phyloP scores from a whole-genome alignment of 64 coral and sea anemone genomes.

The Montipora cactus region DNA sequence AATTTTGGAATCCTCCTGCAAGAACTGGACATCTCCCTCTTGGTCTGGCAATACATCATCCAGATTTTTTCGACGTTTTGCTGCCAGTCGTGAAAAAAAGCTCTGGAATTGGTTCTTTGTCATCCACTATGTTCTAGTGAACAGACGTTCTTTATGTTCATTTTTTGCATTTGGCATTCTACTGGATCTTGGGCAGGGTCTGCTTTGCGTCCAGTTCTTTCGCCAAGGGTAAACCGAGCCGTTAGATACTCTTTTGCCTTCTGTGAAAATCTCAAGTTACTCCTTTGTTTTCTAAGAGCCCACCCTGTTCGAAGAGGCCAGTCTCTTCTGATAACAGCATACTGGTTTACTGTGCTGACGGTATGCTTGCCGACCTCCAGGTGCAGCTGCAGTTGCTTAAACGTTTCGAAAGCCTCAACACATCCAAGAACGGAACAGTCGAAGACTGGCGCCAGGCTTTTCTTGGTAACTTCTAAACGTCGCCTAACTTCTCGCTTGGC shows the following conservation, averaged over 20 bases:
- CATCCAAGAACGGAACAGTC: slow-evolving; percentile 65
- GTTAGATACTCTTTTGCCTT: slow-evolving; percentile 79
- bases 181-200: slow-evolving; percentile 65
- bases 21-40: too few relatives aligned
- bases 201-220: slow-evolving; percentile 69
- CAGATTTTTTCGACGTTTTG: slow-evolving; percentile 32
- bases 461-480: slow-evolving; percentile 4
- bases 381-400: slow-evolving; percentile 66
- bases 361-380: slow-evolving; percentile 83
- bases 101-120: slow-evolving; percentile 65
- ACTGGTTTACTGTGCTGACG: slow-evolving; percentile 41
- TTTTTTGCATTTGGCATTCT: slow-evolving; percentile 65
- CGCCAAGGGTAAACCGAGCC: slow-evolving; percentile 64
- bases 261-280: slow-evolving; percentile 54
- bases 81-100: slow-evolving; percentile 62
- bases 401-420: slow-evolving; percentile 58
- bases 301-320: slow-evolving; percentile 66
- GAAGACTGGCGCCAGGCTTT: slow-evolving; percentile 12
- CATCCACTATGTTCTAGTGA: slow-evolving; percentile 70
- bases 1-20: too few relatives aligned
- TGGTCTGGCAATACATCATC: slow-evolving; percentile 2
- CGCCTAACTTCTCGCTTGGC: slow-evolving; percentile 36
- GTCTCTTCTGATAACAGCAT: slow-evolving; percentile 73
- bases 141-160: slow-evolving; percentile 44
- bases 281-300: slow-evolving; percentile 68